Base-by-base conservation (phyloP, 2,888 invertebrate genomes). In the Ornithoptera alexandrae region DNA sequence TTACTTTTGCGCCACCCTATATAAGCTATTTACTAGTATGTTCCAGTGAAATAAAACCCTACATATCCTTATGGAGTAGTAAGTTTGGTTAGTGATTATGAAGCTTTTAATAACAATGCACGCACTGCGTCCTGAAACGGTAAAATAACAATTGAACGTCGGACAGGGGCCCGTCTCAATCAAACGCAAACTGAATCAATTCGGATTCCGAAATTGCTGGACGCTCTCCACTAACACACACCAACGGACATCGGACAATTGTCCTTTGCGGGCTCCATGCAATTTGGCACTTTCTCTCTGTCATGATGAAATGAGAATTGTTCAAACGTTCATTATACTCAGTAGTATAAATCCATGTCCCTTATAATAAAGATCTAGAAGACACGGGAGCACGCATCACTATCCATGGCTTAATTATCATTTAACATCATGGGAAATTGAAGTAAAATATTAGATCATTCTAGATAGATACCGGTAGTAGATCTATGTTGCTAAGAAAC, bases 181-280 rank as follows among this genome's bases (percentile, higher is more conserved):
- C 65, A 76, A 78, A 78, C 78, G 75, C 46, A 67, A 67, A 67
- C 67, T 58, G 67, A 67, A 62, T 67, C 57, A 62, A 67, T 67
- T 67, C 57, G 62, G 24, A 58, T 67, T 50, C 62, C 22, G 57
- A 46, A 67, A 67, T 67, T 46, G 67, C 56, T 62, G 57, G 60
- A 50, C 65, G 50, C 67, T 62, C 24, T 39, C 42, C 62, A 68
- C 62, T 58, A 62, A 62, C 46, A 62, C 62, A 62, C 57, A 46
- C 57, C 57, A 24, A 39, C 57, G 56, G 62, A 67, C 58, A 46
- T 56, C 57, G 56, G 57, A 57, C 30, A 62, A 68, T 62, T 68
- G 53, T 53, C 39, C 67, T 62, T 68, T 62, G 67, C 57, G 24
- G 56, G 42, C 15, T 24, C 57, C 10, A 62, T 62, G 62, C 62